phyloP scores from a whole-genome alignment of 2,888 invertebrate genomes.

The Mimachlamys varia region DNA sequence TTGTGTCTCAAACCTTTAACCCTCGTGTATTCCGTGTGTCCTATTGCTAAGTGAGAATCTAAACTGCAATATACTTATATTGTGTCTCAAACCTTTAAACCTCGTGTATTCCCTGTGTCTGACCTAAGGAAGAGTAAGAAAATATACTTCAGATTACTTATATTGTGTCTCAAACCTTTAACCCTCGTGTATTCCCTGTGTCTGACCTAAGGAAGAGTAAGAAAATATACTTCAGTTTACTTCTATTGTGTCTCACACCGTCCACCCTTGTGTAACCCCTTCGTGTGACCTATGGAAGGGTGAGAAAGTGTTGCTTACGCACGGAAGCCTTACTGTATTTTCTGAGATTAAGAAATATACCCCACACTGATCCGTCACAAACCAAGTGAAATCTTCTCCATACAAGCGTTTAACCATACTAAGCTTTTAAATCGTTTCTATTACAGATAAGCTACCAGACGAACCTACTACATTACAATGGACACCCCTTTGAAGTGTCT shows the following conservation, averaged over 20 bases:
- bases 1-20: too few species aligned
- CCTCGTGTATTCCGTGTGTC: too few species aligned
- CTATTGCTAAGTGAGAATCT: too few species aligned
- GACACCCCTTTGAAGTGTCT: constrained; percentile 47
- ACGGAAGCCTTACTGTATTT: neutral
- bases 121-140: too few species aligned
- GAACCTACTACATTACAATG: constrained; percentile 51
- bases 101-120: too few species aligned
- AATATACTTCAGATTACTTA: too few species aligned
- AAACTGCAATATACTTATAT: too few species aligned
- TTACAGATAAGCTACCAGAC: constrained; percentile 49
- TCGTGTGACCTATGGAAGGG: neutral
- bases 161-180: too few species aligned
- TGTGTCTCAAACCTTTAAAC: too few species aligned
- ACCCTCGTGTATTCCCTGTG: too few species aligned
- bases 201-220: neutral
- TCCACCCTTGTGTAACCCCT: neutral
- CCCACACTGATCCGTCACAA: constrained; percentile 30
- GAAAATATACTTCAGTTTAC: neutral
- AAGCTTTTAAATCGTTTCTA: constrained; percentile 54
- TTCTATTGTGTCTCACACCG: neutral
- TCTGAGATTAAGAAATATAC: constrained; percentile 16
- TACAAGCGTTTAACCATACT: constrained; percentile 41
- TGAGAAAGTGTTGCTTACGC: constrained; percentile 14
- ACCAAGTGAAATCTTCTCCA: constrained; percentile 23